Base-by-base conservation (phyloP, 1,140 invertebrate species). In the Trichoplusia ni region DNA sequence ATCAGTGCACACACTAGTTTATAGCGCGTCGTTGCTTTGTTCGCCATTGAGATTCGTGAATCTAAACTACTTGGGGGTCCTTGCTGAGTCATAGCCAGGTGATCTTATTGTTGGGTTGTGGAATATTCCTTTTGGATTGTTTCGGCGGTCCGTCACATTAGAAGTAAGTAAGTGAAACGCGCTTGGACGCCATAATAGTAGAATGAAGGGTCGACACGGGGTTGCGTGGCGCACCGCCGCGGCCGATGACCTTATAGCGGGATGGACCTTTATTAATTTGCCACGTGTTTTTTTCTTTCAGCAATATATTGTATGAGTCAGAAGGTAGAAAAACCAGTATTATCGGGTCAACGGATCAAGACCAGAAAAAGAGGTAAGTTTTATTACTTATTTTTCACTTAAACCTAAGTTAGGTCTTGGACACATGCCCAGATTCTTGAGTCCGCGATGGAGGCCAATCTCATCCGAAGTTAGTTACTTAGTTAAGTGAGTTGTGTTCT, bases 281-380 rank as follows among this genome's bases (percentile, higher is more conserved):
- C 84, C 86, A 89, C 88, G 77, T 91, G 86, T 88, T 93, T 86
- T 64, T 86, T 82, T 94, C n/a, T 85, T 96, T 73, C 93, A 96
- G 95, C 95, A 95, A 95, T 94, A 95, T 96, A 95, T 98, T 99
- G 97, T 98, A 99, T 99, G 98, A 99, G 97, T 99, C 97, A 98
- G 94, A 99, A 99, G 96, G 96, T 95, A 95, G 97, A 99, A 98
- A 98, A 98, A 97, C 98, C 98, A 95, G 96, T 98, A 95, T 94
- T 99, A 95, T 98, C 97, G 94, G 98, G 98, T 97, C 98, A 99
- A 95, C 97, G 98, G 93, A 98, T 99, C 94, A 99, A 99, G 96
- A 99, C 98, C 96, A 96, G 98, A 95, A 99, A 99, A 97, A 98
- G 98, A 98, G 97, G 96, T 97, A 93, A 92, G 89, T 73, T 47